A percentile compares a stretch with the other conserved stretches of the same genome.
Evolutionary conservation across 2,888 invertebrate species (phyloP).

Genomic region (Drosophila kuntzei): DNA sequence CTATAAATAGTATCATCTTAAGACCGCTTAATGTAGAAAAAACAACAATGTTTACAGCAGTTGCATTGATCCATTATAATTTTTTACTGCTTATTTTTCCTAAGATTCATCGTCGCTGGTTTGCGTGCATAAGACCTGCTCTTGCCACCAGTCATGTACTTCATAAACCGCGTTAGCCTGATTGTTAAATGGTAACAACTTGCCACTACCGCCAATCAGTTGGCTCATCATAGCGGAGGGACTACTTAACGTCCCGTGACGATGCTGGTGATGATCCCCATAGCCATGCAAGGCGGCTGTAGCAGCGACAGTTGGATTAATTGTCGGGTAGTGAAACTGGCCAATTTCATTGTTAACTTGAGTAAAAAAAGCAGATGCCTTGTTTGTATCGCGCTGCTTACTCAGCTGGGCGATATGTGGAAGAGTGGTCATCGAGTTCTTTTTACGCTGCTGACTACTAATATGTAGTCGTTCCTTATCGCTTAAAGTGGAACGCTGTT

Average conservation of each 20-base stretch:
- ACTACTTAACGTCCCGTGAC: constrained; percentile 75
- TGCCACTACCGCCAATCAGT: constrained; percentile 73
- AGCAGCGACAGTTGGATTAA: constrained; percentile 54
- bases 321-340: constrained; percentile 79
- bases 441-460: constrained; percentile 81
- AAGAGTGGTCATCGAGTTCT: constrained; percentile 78
- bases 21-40: background rate
- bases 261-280: constrained; percentile 66
- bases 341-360: constrained; percentile 72
- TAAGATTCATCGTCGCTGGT: constrained; percentile 88
- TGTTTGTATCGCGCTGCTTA: constrained; percentile 74
- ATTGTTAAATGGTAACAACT: constrained; percentile 82
- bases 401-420: constrained; percentile 58
- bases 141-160: constrained; percentile 94
- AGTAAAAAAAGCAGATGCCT: constrained; percentile 72
- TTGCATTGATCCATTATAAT: background rate
- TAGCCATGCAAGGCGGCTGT: constrained; percentile 46
- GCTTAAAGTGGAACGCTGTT: constrained; percentile 81
- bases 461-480: constrained; percentile 84
- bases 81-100: background rate
- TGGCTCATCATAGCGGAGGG: constrained; percentile 79
- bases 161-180: constrained; percentile 88
- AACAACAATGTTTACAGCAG: background rate
- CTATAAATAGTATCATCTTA: background rate
- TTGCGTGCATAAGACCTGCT: constrained; percentile 89